Conservation (phyloP, 2,888 invertebrate species). For the Tachystola acroxantha region DNA sequence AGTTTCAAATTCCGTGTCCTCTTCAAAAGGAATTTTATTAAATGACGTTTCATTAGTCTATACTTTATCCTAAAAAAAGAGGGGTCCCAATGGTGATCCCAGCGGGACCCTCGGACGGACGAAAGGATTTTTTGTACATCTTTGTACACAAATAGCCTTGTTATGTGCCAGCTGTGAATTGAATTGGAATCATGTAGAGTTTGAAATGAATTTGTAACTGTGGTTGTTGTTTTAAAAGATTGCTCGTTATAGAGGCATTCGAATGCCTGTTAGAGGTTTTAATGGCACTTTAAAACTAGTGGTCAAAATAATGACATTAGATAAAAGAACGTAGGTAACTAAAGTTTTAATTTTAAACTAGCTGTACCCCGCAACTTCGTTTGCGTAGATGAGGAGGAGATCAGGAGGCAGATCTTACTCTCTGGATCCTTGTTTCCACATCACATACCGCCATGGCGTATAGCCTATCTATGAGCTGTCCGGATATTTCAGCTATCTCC, state of each 20-base stretch:
- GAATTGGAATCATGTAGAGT: conserved; percentile 63
- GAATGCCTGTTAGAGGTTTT: conserved; percentile 16
- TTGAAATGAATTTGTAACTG: conserved; percentile 61
- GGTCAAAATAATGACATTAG: too few species aligned
- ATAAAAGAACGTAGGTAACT: too few species aligned
- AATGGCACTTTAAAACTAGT: neutral
- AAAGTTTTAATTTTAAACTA: too few species aligned
- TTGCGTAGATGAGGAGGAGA: too few species aligned
- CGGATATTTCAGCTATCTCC: too few species aligned
- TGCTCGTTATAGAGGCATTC: conserved; percentile 28
- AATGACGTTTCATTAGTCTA: conserved; percentile 67
- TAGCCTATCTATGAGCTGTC: too few species aligned
- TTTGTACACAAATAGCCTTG: conserved; percentile 52
- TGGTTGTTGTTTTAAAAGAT: conserved; percentile 33
- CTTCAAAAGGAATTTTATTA: conserved; percentile 56
- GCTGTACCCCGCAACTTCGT: too few species aligned
- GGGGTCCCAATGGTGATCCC: conserved; percentile 40
- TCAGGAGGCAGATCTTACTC: too few species aligned
- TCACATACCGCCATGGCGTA: too few species aligned
- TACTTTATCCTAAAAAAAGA: conserved; percentile 54
- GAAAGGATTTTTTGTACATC: conserved; percentile 40
- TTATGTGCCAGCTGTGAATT: conserved; percentile 66
- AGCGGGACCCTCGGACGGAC: conserved; percentile 43
- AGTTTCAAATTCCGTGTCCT: too few species aligned
- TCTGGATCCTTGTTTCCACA: too few species aligned